Base-by-base conservation (phyloP, 2,888 invertebrate genomes). In the Allophyes oxyacanthae region DNA sequence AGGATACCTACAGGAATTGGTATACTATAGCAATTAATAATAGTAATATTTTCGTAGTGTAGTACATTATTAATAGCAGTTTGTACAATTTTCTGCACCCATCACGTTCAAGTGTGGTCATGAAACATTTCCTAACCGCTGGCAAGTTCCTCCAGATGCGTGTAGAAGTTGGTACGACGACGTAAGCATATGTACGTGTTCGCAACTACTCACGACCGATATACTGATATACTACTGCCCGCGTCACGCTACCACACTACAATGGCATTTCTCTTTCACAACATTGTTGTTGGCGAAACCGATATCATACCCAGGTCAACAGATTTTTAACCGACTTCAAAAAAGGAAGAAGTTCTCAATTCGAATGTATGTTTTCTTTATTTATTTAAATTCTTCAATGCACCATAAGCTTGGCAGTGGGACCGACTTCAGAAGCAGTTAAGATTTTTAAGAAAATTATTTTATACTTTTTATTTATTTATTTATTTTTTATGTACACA, bases 111-210 rank as follows among this genome's bases (percentile, higher is more conserved):
- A 32, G 45, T 34, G 34, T n/a, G 38, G 5, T 44, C 8, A n/a
- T 28, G 14, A 13, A 28, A 48, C 40, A 46, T 68, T 57, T 72
- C 61, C 52, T 59, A 58, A 67, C 46, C 34, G 48, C 63, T 61
- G 61, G 50, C 70, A 40, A 40, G 65, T 52, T 56, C 57, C 58
- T 46, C 40, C 52, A 56, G 37, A 67, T 55, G 44, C 41, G 63
- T 51, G 43, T 38, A 32, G 45, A 58, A 37, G 48, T 56, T 20
- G 2, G 20, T 20, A 20, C 20, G 36, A 25, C 26, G 13, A 41
- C 44, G 15, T n/a, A 14, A 4, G 42, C 9, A 14, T 20, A 41
- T 41, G 32, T n/a, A 34, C 46, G 45, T 60, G 50, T 20, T 50
- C 49, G 52, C 68, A 42, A 63, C 42, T 60, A 49, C 20, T 46